phyloP scores from a whole-genome alignment of 1,140 invertebrate genomes.

The Neoseiulus cucumeris region DNA sequence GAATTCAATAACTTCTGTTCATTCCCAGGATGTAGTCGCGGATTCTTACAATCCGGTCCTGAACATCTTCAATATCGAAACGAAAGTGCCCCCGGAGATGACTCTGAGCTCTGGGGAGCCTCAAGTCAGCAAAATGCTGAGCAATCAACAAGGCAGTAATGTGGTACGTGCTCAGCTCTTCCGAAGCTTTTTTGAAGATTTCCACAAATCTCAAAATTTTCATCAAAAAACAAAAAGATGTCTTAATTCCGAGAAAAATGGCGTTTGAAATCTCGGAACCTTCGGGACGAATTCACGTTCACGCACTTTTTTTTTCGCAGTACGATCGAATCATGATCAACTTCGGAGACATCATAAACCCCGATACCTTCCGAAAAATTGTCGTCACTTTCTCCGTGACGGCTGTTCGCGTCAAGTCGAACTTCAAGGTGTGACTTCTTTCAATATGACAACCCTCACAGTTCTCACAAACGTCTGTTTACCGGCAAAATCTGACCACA shows the following conservation, averaged over 20 bases:
- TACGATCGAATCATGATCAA: conserved; percentile 28
- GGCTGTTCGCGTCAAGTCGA: not conserved
- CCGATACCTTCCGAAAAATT: conserved; percentile 14
- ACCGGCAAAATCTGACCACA: too few relatives aligned
- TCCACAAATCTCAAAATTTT: too few relatives aligned
- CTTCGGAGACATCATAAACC: conserved; percentile 28
- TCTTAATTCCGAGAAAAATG: too few relatives aligned
- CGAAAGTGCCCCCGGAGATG: not conserved
- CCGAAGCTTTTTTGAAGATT: too few relatives aligned
- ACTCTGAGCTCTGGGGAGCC: not conserved
- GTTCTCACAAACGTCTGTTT: too few relatives aligned
- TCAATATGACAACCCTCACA: too few relatives aligned
- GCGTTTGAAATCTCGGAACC: too few relatives aligned
- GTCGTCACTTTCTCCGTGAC: conserved; percentile 26
- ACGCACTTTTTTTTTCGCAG: conserved; percentile 21
- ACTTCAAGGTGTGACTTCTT: not conserved
- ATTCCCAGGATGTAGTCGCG: not conserved
- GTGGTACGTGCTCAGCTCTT: not conserved
- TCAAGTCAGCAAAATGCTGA: conserved; percentile 2
- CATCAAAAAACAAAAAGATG: too few relatives aligned
- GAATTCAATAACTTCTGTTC: not conserved
- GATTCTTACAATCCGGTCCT: conserved; percentile 7
- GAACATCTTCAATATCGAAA: not conserved
- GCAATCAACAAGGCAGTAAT: not conserved
- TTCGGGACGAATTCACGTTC: too few relatives aligned